Evolutionary conservation across 2,888 invertebrate genomes (phyloP).

Genomic region (Eupithecia vulgata): DNA sequence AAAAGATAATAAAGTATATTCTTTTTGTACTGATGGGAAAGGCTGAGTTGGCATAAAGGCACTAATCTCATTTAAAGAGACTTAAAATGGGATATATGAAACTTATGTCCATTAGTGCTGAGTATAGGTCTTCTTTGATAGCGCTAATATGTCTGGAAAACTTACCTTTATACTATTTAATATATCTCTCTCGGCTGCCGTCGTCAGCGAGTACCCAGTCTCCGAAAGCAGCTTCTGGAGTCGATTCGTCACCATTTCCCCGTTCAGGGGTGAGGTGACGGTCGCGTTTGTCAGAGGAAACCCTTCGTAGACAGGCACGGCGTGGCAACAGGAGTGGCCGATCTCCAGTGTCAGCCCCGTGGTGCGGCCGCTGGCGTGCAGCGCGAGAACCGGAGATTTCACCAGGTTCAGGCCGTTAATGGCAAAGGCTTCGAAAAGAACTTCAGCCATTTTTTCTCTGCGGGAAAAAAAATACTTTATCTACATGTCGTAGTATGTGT

Average conservation of each 20-base stretch:
- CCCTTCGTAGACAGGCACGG: conserved; percentile 84
- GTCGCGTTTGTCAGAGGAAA: conserved; percentile 93
- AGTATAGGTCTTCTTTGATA: not conserved
- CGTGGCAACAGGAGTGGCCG: conserved; percentile 76
- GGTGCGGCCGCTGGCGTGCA: conserved; percentile 80
- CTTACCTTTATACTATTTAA: conserved; percentile 93
- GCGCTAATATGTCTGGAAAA: not conserved
- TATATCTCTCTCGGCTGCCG: conserved; percentile 93
- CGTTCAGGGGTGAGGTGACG: conserved; percentile 92
- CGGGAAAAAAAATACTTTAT: not conserved
- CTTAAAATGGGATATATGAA: not conserved
- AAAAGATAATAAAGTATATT: conserved; percentile 31
- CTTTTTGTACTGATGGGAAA: not conserved
- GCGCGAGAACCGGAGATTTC: conserved; percentile 72
- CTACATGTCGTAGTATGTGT: no score
- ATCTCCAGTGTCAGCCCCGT: conserved; percentile 81
- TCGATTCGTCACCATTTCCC: conserved; percentile 90
- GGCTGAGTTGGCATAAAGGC: not conserved
- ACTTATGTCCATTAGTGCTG: not conserved
- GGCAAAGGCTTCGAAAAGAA: conserved; percentile 84
- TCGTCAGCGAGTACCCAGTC: conserved; percentile 94
- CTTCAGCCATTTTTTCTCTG: conserved; percentile 86
- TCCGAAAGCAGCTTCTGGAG: conserved; percentile 92
- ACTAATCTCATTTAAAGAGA: not conserved
- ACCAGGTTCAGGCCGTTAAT: conserved; percentile 78